Evolutionary conservation across 2,888 invertebrate genomes (phyloP).

Genomic region (Abrostola triplasia): DNA sequence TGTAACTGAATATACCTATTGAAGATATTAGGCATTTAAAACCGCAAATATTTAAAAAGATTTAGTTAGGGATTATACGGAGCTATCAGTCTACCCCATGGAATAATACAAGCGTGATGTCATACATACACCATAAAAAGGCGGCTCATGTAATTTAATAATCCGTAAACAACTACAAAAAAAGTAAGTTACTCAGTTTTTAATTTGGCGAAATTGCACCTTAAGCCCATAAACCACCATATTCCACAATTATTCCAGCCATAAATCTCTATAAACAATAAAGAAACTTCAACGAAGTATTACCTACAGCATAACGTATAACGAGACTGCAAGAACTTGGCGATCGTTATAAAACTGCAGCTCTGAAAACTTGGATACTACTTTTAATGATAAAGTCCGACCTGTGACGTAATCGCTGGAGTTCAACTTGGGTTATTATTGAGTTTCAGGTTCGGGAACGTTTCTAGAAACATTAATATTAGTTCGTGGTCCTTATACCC

Average conservation of each 20-base stretch:
- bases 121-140: too few species aligned
- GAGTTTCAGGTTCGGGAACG: not conserved
- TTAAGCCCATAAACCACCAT: not conserved
- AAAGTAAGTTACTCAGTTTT: not conserved
- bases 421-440: constrained; percentile 27
- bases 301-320: constrained; percentile 38
- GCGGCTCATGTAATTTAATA: not conserved
- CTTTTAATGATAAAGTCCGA: constrained; percentile 61
- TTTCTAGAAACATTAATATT: not conserved
- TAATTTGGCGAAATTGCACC: not conserved
- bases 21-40: too few species aligned
- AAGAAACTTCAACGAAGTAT: constrained; percentile 32
- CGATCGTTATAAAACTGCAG: constrained; percentile 62
- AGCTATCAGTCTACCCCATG: too few species aligned
- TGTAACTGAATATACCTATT: too few species aligned
- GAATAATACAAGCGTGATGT: too few species aligned
- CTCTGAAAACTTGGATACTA: constrained; percentile 45
- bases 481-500: not conserved
- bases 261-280: constrained; percentile 34
- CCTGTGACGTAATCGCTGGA: constrained; percentile 45
- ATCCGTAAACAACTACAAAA: not conserved
- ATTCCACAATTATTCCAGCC: constrained; percentile 2
- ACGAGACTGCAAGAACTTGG: constrained; percentile 42
- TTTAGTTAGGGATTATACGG: too few species aligned
- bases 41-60: too few species aligned